A percentile compares a stretch with the other conserved stretches of the same genome.
phyloP scores from a whole-genome alignment of 1,140 invertebrate species.

The Spodoptera litura region DNA sequence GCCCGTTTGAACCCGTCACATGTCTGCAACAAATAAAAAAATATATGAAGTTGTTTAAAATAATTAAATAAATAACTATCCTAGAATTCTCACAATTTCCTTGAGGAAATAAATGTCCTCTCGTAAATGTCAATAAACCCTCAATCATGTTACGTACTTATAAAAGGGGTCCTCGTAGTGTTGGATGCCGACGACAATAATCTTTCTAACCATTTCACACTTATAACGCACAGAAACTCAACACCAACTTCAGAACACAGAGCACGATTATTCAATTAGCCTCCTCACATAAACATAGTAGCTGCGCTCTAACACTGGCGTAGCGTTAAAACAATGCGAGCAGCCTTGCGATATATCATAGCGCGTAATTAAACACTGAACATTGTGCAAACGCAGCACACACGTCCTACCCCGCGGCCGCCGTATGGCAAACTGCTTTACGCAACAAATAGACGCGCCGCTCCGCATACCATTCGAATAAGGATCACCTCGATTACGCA shows the following conservation, averaged over 20 bases:
- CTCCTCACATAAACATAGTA: conserved; percentile 67
- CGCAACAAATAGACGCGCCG: conserved; percentile 63
- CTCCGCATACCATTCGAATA: conserved; percentile 80
- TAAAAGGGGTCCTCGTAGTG: conserved; percentile 83
- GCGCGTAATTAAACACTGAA: conserved; percentile 56
- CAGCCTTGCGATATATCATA: conserved; percentile 57
- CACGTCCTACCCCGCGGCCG: conserved; percentile 66
- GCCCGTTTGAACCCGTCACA: conserved; percentile 78
- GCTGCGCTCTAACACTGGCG: conserved; percentile 56
- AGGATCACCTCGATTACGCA: conserved; percentile 81
- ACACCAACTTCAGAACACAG: conserved; percentile 56
- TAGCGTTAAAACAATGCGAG: conserved; percentile 60
- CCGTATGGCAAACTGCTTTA: conserved; percentile 68
- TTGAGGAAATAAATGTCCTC: too few relatives aligned
- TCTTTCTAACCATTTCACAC: conserved; percentile 80
- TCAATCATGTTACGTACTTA: conserved; percentile 67
- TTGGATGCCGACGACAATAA: conserved; percentile 79
- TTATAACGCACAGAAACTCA: conserved; percentile 55
- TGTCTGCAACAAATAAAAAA: conserved; percentile 74
- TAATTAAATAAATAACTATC: neutral
- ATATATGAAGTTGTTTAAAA: conserved; percentile 18
- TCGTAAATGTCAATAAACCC: neutral
- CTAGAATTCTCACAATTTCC: neutral
- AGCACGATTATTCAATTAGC: conserved; percentile 63
- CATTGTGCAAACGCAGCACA: conserved; percentile 41